Percentiles rank a stretch among this genome's conserved stretches.
phyloP scores from a whole-genome alignment of 92 coral and sea anemone species.

The Paramuricea clavata region DNA sequence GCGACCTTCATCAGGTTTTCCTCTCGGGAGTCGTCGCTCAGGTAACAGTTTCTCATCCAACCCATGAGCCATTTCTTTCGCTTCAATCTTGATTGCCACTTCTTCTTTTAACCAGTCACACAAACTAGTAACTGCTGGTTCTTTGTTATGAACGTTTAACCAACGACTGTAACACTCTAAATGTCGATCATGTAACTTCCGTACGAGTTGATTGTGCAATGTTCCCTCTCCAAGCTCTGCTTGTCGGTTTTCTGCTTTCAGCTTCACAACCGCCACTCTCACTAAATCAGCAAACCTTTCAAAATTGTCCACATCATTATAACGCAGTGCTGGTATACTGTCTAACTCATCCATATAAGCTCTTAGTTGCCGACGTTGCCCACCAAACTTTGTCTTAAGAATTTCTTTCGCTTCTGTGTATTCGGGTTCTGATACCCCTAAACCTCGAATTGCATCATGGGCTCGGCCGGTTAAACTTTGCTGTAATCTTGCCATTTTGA shows the following conservation, averaged over 20 bases:
- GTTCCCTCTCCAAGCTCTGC: constrained; percentile 72
- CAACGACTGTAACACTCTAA: constrained; percentile 59
- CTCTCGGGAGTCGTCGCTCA: too few species aligned
- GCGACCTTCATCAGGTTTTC: too few species aligned
- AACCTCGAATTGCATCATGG: constrained; percentile 61
- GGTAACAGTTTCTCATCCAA: background rate
- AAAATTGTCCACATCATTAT: constrained; percentile 38
- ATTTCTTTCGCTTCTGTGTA: constrained; percentile 50
- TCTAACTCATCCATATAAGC: too few species aligned
- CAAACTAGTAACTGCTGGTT: constrained; percentile 49
- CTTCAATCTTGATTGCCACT: constrained; percentile 49
- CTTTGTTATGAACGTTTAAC: constrained; percentile 45
- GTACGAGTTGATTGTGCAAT: constrained; percentile 62
- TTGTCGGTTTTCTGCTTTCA: constrained; percentile 71
- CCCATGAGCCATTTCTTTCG: background rate
- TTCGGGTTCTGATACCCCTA: constrained; percentile 58
- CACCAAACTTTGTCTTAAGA: too few species aligned
- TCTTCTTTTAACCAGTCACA: constrained; percentile 4
- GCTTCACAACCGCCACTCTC: constrained; percentile 66
- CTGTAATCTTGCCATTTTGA: constrained; percentile 72
- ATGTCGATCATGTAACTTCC: constrained; percentile 55
- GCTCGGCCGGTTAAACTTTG: constrained; percentile 69
- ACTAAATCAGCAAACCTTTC: constrained; percentile 76
- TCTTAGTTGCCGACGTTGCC: too few species aligned
- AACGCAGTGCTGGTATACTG: too few species aligned